Evolutionary conservation across 53 echinoderm and acorn worm genomes (phyloP).

Genomic region (Pentamera pediparva): DNA sequence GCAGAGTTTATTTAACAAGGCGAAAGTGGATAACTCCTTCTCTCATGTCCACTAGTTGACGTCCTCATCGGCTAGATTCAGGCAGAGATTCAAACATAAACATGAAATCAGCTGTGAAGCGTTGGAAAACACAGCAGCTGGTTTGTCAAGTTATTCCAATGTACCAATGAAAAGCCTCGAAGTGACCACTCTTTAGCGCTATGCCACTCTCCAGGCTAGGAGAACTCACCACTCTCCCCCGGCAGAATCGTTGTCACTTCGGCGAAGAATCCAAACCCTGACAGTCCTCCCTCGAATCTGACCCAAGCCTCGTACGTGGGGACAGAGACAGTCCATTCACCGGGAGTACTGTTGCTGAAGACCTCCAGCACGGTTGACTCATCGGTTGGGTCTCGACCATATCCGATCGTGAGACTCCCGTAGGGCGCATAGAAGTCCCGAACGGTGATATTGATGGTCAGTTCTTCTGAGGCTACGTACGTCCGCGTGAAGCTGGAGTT

Average conservation of each 20-base stretch:
- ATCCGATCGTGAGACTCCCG: not conserved
- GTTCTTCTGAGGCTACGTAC: not conserved
- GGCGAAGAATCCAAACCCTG: not conserved
- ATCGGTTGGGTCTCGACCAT: not conserved
- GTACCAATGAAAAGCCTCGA: too few relatives aligned
- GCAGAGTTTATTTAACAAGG: too few relatives aligned
- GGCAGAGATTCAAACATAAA: too few relatives aligned
- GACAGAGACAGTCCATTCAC: not conserved
- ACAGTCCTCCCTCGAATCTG: not conserved
- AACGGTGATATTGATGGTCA: not conserved
- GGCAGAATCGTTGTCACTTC: not conserved
- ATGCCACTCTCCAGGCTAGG: not conserved
- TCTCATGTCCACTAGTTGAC: too few relatives aligned
- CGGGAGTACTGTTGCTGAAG: not conserved
- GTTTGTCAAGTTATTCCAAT: too few relatives aligned
- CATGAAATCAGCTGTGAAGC: too few relatives aligned
- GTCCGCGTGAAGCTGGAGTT: not conserved
- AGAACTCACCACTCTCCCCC: not conserved
- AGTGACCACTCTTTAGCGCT: too few relatives aligned
- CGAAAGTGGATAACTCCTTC: too few relatives aligned
- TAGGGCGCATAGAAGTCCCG: not conserved
- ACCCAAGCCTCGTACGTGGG: not conserved
- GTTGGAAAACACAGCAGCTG: too few relatives aligned
- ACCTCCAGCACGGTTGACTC: not conserved
- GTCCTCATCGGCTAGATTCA: too few relatives aligned